Evolutionary conservation across 2,113 vertebrate genomes (phyloP), one percentile per base, ranked within the genome.

Genomic region (Takifugu flavidus): DNA sequence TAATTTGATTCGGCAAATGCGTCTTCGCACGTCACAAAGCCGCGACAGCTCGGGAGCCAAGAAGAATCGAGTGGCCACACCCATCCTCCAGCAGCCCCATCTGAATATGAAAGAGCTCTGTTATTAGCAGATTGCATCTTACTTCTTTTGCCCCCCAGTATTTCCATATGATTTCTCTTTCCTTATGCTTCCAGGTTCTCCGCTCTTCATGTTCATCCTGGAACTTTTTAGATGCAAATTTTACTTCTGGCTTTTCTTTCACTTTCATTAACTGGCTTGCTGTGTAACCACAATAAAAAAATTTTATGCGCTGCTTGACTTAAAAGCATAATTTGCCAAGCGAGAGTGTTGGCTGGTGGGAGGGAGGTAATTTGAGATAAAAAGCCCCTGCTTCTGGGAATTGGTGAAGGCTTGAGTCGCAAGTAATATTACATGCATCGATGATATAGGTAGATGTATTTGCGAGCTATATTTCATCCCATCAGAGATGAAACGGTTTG

Each of bases 401-500:
- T 82, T 79, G 65, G 15, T 62, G 11, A 43, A 77, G 73, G 67
- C 67, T 71, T 63, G 53, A n/a, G 74, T 56, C 72, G 69, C 45
- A 60, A 65, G 85, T 87, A 89, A 84, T 65, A 64, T 79, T 86
- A 89, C 86, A 82, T 74, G 65, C 62, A 55, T 34, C 50, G 70
- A 77, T 87, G 77, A 86, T 77, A 67, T 72, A 74, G 74, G 74
- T 82, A 82, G 85, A 83, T 85, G 77, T 82, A 61, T 84, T 80
- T 76, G 62, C 4, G 50, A 84, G 82, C 80, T 79, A 83, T 88
- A 88, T 90, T 90, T 90, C 77, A 87, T 83, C 80, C 80, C 82
- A 84, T 84, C 81, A 72, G 72, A 84, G 87, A 88, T 87, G 78
- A 86, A 87, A 85, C 83, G 70, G 87, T 83, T 84, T 84, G 87